These are phyloP conservation scores for Temnothorax nylanderi DNA, from an alignment of 1,140 invertebrate species.

Conservation along the genomic window DNA sequence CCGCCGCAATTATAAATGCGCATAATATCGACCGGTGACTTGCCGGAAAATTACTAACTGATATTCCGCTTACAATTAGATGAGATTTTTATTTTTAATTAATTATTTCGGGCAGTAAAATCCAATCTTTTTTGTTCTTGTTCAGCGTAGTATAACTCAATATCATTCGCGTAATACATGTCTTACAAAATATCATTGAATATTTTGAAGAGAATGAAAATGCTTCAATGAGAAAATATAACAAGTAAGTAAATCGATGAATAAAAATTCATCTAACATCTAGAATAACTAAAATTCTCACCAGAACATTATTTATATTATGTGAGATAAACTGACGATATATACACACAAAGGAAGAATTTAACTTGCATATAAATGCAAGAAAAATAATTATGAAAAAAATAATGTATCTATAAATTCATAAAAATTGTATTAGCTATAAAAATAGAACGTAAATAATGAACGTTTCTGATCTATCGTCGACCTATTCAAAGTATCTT, in stretches of 20 bases:
- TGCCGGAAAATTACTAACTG: slow-evolving; percentile 37
- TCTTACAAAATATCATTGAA: neutral
- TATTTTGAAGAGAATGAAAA: neutral
- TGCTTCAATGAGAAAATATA: neutral
- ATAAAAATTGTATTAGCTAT: neutral
- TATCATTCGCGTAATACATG: neutral
- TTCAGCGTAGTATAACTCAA: neutral
- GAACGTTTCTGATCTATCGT: neutral
- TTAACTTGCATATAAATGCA: neutral
- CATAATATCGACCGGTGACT: neutral
- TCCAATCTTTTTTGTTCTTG: neutral
- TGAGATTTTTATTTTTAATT: neutral
- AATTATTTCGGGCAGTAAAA: neutral
- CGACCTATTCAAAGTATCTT: neutral
- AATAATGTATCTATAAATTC: neutral
- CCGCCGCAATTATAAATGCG: slow-evolving; percentile 14
- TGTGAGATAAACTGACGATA: neutral
- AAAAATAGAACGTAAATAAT: neutral
- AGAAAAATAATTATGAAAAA: neutral
- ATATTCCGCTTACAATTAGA: slow-evolving; percentile 34
- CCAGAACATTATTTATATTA: neutral
- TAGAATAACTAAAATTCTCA: neutral
- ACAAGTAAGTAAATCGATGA: neutral
- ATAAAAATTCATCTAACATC: neutral
- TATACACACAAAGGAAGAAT: neutral